These are phyloP conservation scores for Neolamprologus modestus DNA, from an alignment of 2,113 vertebrate species.

Conservation along the genomic window DNA sequence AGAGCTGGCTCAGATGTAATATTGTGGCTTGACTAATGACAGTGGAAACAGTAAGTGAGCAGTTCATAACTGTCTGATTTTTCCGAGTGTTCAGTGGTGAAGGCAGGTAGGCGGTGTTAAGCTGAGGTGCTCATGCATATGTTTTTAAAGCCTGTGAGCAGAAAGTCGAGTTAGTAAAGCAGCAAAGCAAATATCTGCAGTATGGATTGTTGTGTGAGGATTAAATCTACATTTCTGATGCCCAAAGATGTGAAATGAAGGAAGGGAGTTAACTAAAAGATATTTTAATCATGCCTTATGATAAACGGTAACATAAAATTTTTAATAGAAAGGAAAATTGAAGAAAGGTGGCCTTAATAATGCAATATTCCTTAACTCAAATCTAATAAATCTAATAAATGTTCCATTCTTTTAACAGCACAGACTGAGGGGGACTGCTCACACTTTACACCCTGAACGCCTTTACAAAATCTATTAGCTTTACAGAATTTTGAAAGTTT, in stretches of 20 bases:
- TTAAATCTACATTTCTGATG: not conserved
- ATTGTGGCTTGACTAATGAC: slow-evolving; percentile 10
- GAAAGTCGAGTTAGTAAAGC: not conserved
- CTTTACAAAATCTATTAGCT: not conserved
- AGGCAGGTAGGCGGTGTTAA: not conserved
- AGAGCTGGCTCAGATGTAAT: slow-evolving; percentile 5
- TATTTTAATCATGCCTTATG: not conserved
- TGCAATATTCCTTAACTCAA: not conserved
- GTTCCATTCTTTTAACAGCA: not conserved
- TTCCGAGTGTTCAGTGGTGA: not conserved
- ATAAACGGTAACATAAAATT: not conserved
- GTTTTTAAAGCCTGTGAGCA: not conserved
- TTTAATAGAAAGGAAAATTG: not conserved
- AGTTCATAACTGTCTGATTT: slow-evolving; percentile 26
- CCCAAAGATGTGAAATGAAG: not conserved
- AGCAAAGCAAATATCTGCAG: not conserved
- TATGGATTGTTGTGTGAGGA: not conserved
- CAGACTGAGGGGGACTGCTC: not conserved
- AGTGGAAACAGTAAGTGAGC: slow-evolving; percentile 6
- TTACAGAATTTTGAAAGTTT: not conserved
- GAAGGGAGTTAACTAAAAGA: not conserved
- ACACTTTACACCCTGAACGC: not conserved
- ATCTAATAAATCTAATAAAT: not conserved
- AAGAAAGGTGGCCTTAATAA: not conserved
- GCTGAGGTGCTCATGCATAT: not conserved